Conservation (phyloP, 2,888 invertebrate species). For the Shargacucullia verbasci region DNA sequence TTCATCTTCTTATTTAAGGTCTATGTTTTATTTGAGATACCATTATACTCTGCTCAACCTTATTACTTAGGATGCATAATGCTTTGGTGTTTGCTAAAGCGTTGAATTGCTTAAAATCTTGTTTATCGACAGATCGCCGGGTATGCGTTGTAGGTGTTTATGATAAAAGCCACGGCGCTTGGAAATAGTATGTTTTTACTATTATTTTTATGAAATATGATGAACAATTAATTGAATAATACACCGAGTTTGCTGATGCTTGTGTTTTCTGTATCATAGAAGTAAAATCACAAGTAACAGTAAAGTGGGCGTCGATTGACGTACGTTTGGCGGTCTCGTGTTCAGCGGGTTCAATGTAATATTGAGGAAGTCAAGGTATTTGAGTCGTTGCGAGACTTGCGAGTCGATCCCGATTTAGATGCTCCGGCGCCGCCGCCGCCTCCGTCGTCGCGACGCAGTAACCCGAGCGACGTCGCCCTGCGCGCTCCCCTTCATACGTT, state of each 20-base stretch:
- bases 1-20: constrained; percentile 18
- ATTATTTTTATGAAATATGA: background rate
- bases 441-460: constrained; percentile 85
- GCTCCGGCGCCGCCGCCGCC: constrained; percentile 86
- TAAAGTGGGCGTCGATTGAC: constrained; percentile 85
- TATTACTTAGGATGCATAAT: constrained; percentile 36
- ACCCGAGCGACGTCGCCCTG: constrained; percentile 85
- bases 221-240: background rate
- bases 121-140: constrained; percentile 1
- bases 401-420: constrained; percentile 89
- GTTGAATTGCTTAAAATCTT: constrained; percentile 11
- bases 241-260: background rate
- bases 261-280: constrained; percentile 15
- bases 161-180: background rate
- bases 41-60: constrained; percentile 40
- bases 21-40: constrained; percentile 13
- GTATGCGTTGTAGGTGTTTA: background rate
- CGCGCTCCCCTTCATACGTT: constrained; percentile 78
- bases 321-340: constrained; percentile 85
- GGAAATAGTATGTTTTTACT: constrained; percentile 11
- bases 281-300: constrained; percentile 56
- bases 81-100: constrained; percentile 21
- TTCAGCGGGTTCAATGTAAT: constrained; percentile 88
- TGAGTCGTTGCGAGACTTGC: constrained; percentile 87
- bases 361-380: constrained; percentile 90